phyloP scores from a whole-genome alignment of 2,888 invertebrate genomes.

The Acanthacorydalis orientalis region DNA sequence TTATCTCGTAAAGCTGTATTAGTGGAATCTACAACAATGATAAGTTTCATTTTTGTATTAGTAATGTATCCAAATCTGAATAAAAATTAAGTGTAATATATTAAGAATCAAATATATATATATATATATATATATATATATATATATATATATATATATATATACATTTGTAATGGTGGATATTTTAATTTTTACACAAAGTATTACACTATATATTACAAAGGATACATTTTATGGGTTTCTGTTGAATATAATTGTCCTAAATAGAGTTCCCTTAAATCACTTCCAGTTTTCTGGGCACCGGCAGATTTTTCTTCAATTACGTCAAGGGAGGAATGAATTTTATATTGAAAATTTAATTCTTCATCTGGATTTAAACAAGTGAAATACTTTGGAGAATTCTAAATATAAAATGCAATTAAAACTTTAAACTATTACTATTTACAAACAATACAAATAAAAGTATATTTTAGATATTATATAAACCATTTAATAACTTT shows the following conservation, averaged over 20 bases:
- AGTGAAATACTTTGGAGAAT: constrained; percentile 78
- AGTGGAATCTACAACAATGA: constrained; percentile 80
- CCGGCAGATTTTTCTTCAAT: constrained; percentile 69
- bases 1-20: constrained; percentile 80
- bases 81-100: constrained; percentile 5
- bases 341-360: constrained; percentile 80
- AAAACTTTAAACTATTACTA: too few relatives aligned
- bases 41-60: constrained; percentile 90
- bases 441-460: background rate
- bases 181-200: too few relatives aligned
- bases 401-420: constrained; percentile 42
- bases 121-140: background rate
- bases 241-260: constrained; percentile 87
- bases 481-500: too few relatives aligned
- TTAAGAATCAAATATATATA: constrained; percentile 1
- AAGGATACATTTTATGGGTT: constrained; percentile 82
- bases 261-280: constrained; percentile 76
- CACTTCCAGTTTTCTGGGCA: constrained; percentile 45
- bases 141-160: too few relatives aligned
- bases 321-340: constrained; percentile 80
- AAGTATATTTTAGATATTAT: background rate
- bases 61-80: constrained; percentile 85
- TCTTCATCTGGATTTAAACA: constrained; percentile 64
- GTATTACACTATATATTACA: constrained; percentile 13
- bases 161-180: too few relatives aligned